Evolutionary conservation across 2,888 invertebrate genomes (phyloP).

Genomic region (Xestoiulus laeticollis): DNA sequence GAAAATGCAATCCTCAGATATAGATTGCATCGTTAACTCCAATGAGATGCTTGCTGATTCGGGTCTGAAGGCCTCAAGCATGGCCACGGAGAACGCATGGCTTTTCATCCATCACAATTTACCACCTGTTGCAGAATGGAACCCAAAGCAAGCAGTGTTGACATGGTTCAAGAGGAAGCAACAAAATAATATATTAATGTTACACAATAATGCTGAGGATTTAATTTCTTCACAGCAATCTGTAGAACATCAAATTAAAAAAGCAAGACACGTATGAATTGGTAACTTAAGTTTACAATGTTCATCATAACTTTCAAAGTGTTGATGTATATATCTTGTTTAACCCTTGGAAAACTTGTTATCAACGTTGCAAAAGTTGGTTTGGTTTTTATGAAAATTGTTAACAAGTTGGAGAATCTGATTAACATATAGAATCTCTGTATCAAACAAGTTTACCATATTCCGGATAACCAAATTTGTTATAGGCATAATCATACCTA

Average conservation of each 20-base stretch:
- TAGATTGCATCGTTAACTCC: background rate
- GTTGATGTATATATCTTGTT: background rate
- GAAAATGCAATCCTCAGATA: background rate
- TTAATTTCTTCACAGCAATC: background rate
- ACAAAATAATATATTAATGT: background rate
- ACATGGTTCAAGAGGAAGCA: slow-evolving; percentile 14
- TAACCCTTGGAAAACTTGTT: background rate
- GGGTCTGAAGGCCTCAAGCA: background rate
- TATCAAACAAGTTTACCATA: no score
- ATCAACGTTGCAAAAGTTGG: background rate
- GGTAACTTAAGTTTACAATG: background rate
- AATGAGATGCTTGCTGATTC: background rate
- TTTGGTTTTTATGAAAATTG: background rate
- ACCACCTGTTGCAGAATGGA: background rate
- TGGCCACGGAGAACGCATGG: slow-evolving; percentile 19
- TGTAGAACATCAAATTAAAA: background rate
- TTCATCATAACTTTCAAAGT: background rate
- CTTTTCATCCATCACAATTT: slow-evolving; percentile 2
- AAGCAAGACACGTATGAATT: background rate
- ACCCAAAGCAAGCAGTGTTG: background rate
- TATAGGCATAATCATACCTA: no score
- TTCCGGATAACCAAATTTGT: no score
- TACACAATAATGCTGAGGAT: background rate
- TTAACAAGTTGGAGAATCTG: no score
- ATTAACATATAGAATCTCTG: no score